phyloP scores from a whole-genome alignment of 2,797 vertebrate genomes.

The Poecile montanus region DNA sequence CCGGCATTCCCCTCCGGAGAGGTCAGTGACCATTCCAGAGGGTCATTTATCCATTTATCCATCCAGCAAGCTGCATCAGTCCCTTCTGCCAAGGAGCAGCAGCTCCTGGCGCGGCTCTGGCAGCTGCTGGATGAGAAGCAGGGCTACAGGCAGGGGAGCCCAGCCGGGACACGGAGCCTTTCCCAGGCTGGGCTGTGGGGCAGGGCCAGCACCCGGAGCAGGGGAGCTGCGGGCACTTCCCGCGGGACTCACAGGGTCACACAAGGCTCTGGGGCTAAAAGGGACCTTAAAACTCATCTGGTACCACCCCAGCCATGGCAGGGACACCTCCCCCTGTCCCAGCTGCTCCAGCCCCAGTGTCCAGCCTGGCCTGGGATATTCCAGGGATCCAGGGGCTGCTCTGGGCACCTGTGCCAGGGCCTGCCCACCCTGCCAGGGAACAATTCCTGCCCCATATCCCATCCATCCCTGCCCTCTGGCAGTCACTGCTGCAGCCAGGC shows the following conservation, averaged over 20 bases:
- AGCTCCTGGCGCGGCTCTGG: neutral
- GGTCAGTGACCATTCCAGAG: fast-evolving
- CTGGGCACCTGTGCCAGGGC: neutral
- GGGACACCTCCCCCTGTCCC: fast-evolving
- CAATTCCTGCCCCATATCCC: fast-evolving
- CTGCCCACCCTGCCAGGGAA: fast-evolving
- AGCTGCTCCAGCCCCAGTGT: neutral
- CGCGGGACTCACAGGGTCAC: fast-evolving
- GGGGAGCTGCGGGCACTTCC: neutral
- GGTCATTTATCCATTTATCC: neutral
- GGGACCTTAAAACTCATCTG: neutral
- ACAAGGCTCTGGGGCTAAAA: neutral
- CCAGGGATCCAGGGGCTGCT: neutral
- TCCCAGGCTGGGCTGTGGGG: no score
- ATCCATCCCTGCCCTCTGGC: neutral
- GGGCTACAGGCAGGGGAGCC: neutral
- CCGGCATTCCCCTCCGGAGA: fast-evolving
- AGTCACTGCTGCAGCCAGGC: neutral
- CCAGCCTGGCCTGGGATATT: neutral
- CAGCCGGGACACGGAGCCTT: neutral
- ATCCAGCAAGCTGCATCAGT: neutral
- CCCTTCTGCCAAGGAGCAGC: neutral
- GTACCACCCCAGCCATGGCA: neutral
- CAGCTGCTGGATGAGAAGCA: neutral
- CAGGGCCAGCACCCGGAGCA: neutral